Percentiles rank a stretch among this genome's conserved stretches.
Conservation (phyloP, 1,140 invertebrate genomes). For the Pollicipes pollicipes region DNA sequence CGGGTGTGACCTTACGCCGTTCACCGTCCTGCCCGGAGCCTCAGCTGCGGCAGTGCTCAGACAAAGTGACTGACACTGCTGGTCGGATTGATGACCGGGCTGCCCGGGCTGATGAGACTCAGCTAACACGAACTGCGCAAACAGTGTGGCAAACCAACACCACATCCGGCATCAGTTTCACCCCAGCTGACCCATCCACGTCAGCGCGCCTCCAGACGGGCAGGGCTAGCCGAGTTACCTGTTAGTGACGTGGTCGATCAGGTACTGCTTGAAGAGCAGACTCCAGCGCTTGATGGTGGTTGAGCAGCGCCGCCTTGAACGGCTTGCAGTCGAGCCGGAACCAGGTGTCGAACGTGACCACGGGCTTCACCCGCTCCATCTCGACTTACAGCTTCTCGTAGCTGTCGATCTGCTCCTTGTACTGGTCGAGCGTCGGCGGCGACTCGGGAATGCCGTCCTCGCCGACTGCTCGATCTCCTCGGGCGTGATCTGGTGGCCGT, state of each 20-base stretch:
- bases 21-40: too few species aligned
- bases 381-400: slow-evolving; percentile 74
- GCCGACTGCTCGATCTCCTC: slow-evolving; percentile 66
- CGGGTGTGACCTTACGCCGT: too few species aligned
- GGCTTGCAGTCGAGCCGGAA: slow-evolving; percentile 77
- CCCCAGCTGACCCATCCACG: too few species aligned
- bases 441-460: slow-evolving; percentile 41
- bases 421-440: slow-evolving; percentile 69
- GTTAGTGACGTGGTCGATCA: slow-evolving; percentile 72
- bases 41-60: too few species aligned
- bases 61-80: too few species aligned
- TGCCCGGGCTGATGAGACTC: too few species aligned
- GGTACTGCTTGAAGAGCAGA: slow-evolving; percentile 84
- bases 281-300: slow-evolving; percentile 84
- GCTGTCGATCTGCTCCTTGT: slow-evolving; percentile 61
- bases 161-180: too few species aligned
- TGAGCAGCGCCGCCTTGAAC: slow-evolving; percentile 78
- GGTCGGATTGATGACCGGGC: too few species aligned
- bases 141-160: too few species aligned
- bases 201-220: too few species aligned
- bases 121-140: too few species aligned
- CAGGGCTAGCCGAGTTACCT: too few species aligned
- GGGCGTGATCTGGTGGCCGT: slow-evolving; percentile 40
- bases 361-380: slow-evolving; percentile 54
- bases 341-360: slow-evolving; percentile 73